These are phyloP conservation scores for Sula dactylatra DNA, from an alignment of 2,113 vertebrate species.

Conservation along the genomic window DNA sequence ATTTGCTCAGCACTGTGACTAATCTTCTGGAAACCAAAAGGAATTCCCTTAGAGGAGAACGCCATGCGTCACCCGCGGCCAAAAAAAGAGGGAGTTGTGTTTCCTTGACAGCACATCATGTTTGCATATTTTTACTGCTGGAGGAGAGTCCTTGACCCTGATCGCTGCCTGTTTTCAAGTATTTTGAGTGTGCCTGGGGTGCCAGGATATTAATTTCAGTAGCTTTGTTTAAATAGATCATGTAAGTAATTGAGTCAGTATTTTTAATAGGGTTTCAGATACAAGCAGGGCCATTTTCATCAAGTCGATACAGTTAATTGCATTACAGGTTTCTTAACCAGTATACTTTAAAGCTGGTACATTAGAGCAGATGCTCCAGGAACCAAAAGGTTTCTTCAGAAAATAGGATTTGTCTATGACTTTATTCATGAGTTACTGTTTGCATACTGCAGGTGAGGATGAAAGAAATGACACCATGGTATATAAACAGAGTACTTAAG, in stretches of 20 bases:
- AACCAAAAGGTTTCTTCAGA: background rate
- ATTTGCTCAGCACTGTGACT: background rate
- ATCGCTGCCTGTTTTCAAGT: background rate
- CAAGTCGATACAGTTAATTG: background rate
- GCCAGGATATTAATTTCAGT: constrained; percentile 1
- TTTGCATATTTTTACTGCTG: constrained; percentile 9
- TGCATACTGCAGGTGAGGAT: background rate
- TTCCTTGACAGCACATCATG: constrained; percentile 30
- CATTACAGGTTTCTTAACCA: background rate
- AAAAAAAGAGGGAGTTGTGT: background rate
- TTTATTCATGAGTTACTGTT: background rate
- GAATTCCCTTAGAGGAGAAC: constrained; percentile 42
- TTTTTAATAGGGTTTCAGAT: background rate
- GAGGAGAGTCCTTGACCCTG: background rate
- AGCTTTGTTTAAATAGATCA: background rate
- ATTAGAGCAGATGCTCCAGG: background rate
- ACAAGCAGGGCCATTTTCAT: background rate
- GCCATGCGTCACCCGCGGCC: background rate
- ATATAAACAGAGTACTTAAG: background rate
- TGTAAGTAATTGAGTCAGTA: background rate
- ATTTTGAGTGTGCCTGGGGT: background rate
- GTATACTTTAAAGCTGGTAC: background rate
- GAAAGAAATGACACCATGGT: background rate
- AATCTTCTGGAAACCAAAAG: constrained; percentile 29
- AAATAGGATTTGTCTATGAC: background rate